Base-by-base conservation (phyloP, 2,113 vertebrate species). In the Rallus limicola region DNA sequence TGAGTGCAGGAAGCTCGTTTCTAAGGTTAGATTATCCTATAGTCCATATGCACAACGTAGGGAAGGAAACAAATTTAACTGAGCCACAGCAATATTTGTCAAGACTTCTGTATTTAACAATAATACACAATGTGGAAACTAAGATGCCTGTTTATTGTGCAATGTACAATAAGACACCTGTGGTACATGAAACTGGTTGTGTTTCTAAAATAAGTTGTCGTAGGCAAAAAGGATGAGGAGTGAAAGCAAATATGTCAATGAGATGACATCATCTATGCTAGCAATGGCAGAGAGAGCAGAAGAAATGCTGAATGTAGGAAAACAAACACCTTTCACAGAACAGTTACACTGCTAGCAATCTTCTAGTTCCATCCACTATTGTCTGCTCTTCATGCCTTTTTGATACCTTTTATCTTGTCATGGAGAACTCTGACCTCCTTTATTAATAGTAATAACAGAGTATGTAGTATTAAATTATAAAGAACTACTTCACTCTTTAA, bases 51-150 rank as follows among this genome's bases (percentile, higher is more conserved):
- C 4, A 16, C 34, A 8, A n/a, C 19, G 23, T 6, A 23, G 63
- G 64, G 23, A 53, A n/a, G 55, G 71, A 42, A 36, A 5, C 53
- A 81, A n/a, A 18, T 25, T 4, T 1, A 44, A 24, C 8, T 31
- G 2, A 53, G n/a, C 33, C 72, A 63, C 25, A 16, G 10, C 13
- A 36, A 3, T 21, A 26, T 84, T 53, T 63, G 72, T 19, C 63
- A 40, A 38, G 23, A 1, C n/a, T 31, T 20, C 31, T n/a, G 36
- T 36, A 2, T 4, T 23, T 40, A 31, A 44, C 52, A 36, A 0
- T 23, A 14, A 0, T 0, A 2, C 0, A 6, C 36, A 34, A 1
- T 4, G 1, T 0, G 11, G 28, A 25, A 44, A 13, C 33, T 17
- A 5, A 33, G 4, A 3, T 52, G 48, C n/a, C 36, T 59, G 29